Percentiles rank a stretch among this genome's conserved stretches.
These are phyloP conservation scores for Andrena marginata DNA, from an alignment of 2,888 invertebrate species.

Conservation along the genomic window DNA sequence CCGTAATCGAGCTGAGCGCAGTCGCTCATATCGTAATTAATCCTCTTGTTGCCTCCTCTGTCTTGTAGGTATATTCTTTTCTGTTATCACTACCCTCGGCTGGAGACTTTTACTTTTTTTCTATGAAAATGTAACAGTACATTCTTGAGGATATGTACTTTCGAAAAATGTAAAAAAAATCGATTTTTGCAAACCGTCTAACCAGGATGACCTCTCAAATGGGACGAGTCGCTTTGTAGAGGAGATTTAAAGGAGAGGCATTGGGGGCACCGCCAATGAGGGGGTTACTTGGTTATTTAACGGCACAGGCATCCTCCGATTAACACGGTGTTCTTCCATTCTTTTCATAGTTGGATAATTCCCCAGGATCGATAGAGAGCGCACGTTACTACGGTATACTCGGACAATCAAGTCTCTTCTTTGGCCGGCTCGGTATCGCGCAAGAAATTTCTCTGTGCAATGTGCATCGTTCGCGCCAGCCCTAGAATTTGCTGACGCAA, in stretches of 20 bases:
- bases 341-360: conserved; percentile 5
- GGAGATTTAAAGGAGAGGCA: not conserved
- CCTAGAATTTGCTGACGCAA: conserved; percentile 16
- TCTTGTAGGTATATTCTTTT: not conserved
- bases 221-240: not conserved
- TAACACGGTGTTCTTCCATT: not conserved
- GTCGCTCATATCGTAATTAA: conserved; percentile 49
- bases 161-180: too few relatives aligned
- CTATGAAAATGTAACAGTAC: too few relatives aligned
- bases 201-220: too few relatives aligned
- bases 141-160: too few relatives aligned
- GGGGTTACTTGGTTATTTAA: conserved; percentile 13
- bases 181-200: too few relatives aligned
- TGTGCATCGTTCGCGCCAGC: conserved; percentile 2
- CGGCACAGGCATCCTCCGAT: conserved; percentile 5
- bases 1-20: conserved; percentile 35
- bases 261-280: not conserved
- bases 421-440: conserved; percentile 28
- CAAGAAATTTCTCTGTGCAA: conserved; percentile 26
- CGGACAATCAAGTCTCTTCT: conserved; percentile 21
- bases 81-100: not conserved
- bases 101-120: too few relatives aligned
- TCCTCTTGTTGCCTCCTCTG: not conserved
- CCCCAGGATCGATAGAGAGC: conserved; percentile 9
- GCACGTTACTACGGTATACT: conserved; percentile 9